phyloP scores from a whole-genome alignment of 2,113 vertebrate genomes.

The Bujurquina vittata region DNA sequence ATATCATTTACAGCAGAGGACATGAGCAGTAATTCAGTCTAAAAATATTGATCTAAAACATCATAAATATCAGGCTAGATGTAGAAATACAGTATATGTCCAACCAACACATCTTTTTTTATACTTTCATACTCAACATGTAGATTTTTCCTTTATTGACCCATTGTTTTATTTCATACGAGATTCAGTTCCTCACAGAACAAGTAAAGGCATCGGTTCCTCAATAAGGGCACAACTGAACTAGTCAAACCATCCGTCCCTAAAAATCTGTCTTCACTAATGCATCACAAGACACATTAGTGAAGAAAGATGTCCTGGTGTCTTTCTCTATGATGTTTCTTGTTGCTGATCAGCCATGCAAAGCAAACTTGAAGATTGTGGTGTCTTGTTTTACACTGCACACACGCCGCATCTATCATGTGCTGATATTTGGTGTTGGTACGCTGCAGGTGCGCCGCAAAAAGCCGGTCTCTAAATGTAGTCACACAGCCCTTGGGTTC shows the following conservation, averaged over 20 bases:
- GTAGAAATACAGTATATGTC: neutral
- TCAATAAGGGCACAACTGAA: neutral
- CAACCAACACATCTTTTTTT: neutral
- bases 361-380: neutral
- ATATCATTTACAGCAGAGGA: neutral
- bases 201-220: neutral
- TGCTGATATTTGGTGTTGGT: neutral
- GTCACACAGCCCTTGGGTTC: conserved; percentile 49
- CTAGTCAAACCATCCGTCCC: neutral
- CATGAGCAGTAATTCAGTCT: neutral
- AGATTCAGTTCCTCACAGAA: neutral
- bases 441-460: neutral
- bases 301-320: neutral
- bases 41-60: neutral
- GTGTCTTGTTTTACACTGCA: neutral
- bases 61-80: neutral
- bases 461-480: conserved; percentile 38
- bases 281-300: neutral
- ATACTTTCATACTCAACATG: neutral
- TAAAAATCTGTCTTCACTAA: neutral
- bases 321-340: neutral
- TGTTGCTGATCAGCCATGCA: neutral
- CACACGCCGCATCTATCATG: conserved; percentile 14
- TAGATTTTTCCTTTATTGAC: neutral
- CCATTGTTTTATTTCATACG: neutral